Base-by-base conservation (phyloP, 2,888 invertebrate species). In the Boloria euphrosyne region DNA sequence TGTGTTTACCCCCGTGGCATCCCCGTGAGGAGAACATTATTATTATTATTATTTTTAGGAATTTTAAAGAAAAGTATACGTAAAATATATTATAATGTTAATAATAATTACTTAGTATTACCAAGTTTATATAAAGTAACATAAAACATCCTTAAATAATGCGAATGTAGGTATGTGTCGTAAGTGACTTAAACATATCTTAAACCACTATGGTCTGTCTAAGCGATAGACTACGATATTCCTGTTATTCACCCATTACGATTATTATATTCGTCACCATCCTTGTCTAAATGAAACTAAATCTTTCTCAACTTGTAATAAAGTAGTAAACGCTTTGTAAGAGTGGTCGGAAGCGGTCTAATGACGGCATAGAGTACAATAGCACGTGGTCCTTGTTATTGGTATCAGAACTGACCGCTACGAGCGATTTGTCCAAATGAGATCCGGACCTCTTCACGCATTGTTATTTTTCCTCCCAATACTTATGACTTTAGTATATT, bases 341-440 rank as follows among this genome's bases (percentile, higher is more conserved):
- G 78, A 76, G 73, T 76, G 76, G 79, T 76, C 89, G 90, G 89
- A 90, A 90, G 85, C 87, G 84, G 81, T 85, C 90, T 91, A 90
- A 91, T 90, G 91, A 90, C 85, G 87, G 85, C 84, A 80, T 79
- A 79, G 84, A 86, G 81, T 84, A 91, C 91, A 91, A 91, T 90
- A 88, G 89, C 88, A 89, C 84, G 85, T 85, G 84, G 80, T 83
- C 87, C 90, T 90, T 91, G 86, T 90, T 91, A 90, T 90, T 90
- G 90, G 89, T 89, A 87, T 38, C 31, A 38, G 90, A 88, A 88
- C 87, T 90, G 89, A 90, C 90, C 90, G 90, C 90, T 88, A 90
- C 88, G 83, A 89, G 85, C 89, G 90, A 91, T 91, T 91, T 90
- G 91, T 91, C 90, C 88, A 90, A 90, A 91, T 90, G 90, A 91